Evolutionary conservation across 2,113 vertebrate species (phyloP), one percentile per base, ranked within the genome.

Genomic region (Saguinus imperator): DNA sequence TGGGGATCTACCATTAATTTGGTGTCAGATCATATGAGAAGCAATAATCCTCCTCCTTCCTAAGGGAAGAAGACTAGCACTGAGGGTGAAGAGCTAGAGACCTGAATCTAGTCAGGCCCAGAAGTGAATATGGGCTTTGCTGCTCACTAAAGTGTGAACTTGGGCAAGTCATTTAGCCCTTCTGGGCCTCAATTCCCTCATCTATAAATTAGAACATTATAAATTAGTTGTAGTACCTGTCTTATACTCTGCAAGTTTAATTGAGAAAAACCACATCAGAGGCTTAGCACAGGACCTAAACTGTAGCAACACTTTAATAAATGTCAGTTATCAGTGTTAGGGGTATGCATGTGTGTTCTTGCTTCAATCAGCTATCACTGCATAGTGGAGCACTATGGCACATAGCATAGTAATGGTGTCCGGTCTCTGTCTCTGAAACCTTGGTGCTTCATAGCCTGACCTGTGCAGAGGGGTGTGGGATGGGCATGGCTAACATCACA

Each of bases 91-190:
- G 32, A 87, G 27, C 73, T 13, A 18, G 61, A 27, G 29, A 27
- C 27, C 23, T 25, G 8, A 64, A 57, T 13, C 35, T 13, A 8
- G 6, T 13, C 5, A 66, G 75, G 6, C 11, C n/a, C 8, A 3
- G 16, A 32, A 9, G 11, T 18, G 68, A 85, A 81, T 35, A 0
- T 2, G 0, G 13, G 35, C 25, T 58, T 3, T n/a, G 8, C 12
- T 8, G 43, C 58, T 79, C 52, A 64, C 3, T 16, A 55, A 88
- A 7, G 37, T 45, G 35, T 55, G 32, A 66, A 25, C 18, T 79
- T 40, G 43, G 45, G 29, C 4, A 64, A 43, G 29, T 57, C 13
- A 61, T 25, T 48, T n/a, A 61, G n/a, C 5, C 50, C 21, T 57
- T 40, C 21, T 6, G 35, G n/a, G 55, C 14, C 45, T 75, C 55